Conservation (phyloP, 64 coral and sea anemone genomes). For the Stichodactyla mertensii region DNA sequence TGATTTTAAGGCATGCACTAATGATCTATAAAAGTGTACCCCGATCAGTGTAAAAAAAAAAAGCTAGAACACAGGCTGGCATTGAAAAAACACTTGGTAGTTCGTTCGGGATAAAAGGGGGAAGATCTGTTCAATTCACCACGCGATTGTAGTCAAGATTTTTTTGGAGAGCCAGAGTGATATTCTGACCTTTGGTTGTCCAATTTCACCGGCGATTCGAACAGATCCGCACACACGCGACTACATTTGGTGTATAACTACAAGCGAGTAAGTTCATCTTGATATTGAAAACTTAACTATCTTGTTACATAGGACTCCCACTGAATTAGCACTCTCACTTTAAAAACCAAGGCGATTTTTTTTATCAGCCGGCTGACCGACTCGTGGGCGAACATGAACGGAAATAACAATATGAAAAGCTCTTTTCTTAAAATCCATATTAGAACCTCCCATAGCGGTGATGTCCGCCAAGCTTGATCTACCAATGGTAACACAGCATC, state of each 20-base stretch:
- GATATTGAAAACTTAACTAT: background rate
- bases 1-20: background rate
- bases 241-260: background rate
- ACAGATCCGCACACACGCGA: background rate
- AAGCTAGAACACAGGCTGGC: background rate
- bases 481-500: background rate
- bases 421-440: background rate
- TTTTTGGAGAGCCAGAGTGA: background rate
- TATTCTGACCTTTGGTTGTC: background rate
- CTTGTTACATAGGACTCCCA: background rate
- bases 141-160: background rate
- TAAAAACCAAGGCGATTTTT: background rate
- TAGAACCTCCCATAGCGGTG: background rate
- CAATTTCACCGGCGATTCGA: background rate
- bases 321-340: background rate
- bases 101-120: background rate
- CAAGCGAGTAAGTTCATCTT: background rate
- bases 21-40: background rate
- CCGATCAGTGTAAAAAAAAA: background rate
- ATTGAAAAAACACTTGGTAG: background rate
- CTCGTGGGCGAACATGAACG: constrained; percentile 15
- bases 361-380: background rate
- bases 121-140: background rate
- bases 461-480: background rate
- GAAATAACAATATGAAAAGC: constrained; percentile 26